These are phyloP conservation scores for Willowsia nigromaculata DNA, from an alignment of 2,888 invertebrate species.

Conservation along the genomic window DNA sequence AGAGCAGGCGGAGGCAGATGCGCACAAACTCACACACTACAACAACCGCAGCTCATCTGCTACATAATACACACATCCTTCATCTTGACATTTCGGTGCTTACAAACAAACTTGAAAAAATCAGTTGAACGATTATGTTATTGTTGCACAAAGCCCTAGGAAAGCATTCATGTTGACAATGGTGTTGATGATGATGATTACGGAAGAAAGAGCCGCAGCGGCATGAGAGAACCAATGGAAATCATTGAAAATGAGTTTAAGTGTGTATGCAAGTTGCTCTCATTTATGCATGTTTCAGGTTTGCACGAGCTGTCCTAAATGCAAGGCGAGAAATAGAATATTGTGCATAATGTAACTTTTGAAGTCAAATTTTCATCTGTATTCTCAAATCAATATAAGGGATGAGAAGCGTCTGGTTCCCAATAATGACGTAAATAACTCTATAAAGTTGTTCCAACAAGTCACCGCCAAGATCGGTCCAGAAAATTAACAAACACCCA, in stretches of 20 bases:
- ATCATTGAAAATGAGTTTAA: too few relatives aligned
- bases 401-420: slow-evolving; percentile 40
- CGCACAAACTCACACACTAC: not conserved
- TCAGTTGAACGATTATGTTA: slow-evolving; percentile 55
- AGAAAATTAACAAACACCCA: not conserved
- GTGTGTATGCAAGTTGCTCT: not conserved
- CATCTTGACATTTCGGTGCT: slow-evolving; percentile 71
- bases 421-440: slow-evolving; percentile 53
- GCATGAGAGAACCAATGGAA: not conserved
- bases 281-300: too few relatives aligned
- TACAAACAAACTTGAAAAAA: slow-evolving; percentile 72
- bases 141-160: slow-evolving; percentile 40
- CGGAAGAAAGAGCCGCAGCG: slow-evolving; percentile 2
- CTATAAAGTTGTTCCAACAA: not conserved
- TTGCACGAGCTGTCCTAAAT: not conserved
- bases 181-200: not conserved
- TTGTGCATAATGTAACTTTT: slow-evolving; percentile 23
- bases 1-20: slow-evolving; percentile 59
- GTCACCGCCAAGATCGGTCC: slow-evolving; percentile 1
- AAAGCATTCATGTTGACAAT: slow-evolving; percentile 27
- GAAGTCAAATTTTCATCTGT: slow-evolving; percentile 40
- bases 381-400: not conserved
- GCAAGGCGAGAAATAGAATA: not conserved
- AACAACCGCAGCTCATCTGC: slow-evolving; percentile 56
- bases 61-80: slow-evolving; percentile 69